Conservation (phyloP, 1,140 invertebrate species). For the Formica selysi region DNA sequence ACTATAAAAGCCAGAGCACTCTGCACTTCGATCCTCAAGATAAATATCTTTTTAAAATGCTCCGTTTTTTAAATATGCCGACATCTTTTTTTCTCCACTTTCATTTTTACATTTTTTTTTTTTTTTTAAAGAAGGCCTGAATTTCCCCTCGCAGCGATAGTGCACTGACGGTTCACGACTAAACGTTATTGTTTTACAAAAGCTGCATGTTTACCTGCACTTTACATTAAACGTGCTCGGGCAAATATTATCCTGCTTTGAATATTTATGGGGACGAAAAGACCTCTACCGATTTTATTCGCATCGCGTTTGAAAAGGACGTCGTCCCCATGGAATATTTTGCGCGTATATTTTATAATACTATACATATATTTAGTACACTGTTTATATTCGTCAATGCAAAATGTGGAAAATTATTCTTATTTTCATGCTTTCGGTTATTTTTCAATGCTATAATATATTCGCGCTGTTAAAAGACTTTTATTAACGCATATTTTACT, state of each 20-base stretch:
- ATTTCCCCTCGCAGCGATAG: slow-evolving; percentile 1
- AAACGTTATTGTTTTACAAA: slow-evolving; percentile 55
- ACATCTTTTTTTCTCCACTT: slow-evolving; percentile 1
- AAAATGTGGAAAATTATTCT: slow-evolving; percentile 23
- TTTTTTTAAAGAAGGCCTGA: not conserved
- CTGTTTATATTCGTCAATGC: slow-evolving; percentile 9
- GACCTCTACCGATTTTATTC: slow-evolving; percentile 45
- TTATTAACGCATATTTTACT: not conserved
- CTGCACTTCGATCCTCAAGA: slow-evolving; percentile 35
- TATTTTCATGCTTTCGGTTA: not conserved
- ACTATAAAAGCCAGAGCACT: slow-evolving; percentile 52
- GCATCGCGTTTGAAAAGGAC: slow-evolving; percentile 22
- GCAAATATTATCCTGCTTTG: slow-evolving; percentile 57
- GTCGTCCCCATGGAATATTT: slow-evolving; percentile 12
- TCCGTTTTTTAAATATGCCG: slow-evolving; percentile 17
- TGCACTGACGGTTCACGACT: not conserved
- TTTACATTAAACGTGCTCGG: slow-evolving; percentile 60
- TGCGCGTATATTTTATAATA: slow-evolving; percentile 7
- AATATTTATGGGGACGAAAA: slow-evolving; percentile 48
- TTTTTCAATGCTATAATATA: slow-evolving; percentile 10
- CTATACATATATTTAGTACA: slow-evolving; percentile 7
- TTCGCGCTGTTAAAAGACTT: not conserved
- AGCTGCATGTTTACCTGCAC: slow-evolving; percentile 52
- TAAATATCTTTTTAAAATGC: slow-evolving; percentile 38
- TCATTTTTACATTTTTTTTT: not conserved